Conservation (phyloP, 2,113 vertebrate species). For the Cryptomyrus ogoouensis region DNA sequence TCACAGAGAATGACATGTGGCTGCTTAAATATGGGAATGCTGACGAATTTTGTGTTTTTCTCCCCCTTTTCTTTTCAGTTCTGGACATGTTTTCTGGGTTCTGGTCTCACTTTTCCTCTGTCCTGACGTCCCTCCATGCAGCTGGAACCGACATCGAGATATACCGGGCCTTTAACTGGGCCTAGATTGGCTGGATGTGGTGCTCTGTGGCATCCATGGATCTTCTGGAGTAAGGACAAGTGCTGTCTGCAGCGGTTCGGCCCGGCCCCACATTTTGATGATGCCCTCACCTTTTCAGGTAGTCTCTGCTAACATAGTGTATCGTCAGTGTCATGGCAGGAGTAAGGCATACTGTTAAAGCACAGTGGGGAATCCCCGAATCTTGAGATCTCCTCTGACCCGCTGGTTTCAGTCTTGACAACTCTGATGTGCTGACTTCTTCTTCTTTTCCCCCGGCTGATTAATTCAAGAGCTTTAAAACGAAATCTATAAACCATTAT, state of each 20-base stretch:
- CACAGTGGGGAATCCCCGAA: neutral
- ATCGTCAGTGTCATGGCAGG: neutral
- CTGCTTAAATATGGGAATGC: neutral
- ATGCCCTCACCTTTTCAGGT: constrained; percentile 79
- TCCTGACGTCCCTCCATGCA: constrained; percentile 46
- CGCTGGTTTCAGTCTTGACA: neutral
- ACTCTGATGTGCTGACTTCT: neutral
- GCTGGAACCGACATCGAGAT: constrained; percentile 76
- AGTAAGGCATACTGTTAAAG: neutral
- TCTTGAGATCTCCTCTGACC: neutral
- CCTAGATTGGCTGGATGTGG: constrained; percentile 88
- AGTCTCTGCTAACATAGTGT: constrained; percentile 13
- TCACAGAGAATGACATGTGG: neutral
- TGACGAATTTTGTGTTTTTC: neutral
- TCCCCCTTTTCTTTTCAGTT: neutral
- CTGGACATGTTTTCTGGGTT: neutral
- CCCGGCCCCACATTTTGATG: constrained; percentile 61
- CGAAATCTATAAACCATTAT: neutral
- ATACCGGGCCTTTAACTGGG: constrained; percentile 93
- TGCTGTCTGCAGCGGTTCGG: constrained; percentile 81
- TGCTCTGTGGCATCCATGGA: constrained; percentile 78
- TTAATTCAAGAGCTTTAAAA: neutral
- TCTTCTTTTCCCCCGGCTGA: neutral
- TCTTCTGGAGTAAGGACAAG: constrained; percentile 90
- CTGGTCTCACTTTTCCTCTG: neutral